These are phyloP conservation scores for Carollia perspicillata DNA, from an alignment of 2,113 vertebrate genomes.

Conservation along the genomic window DNA sequence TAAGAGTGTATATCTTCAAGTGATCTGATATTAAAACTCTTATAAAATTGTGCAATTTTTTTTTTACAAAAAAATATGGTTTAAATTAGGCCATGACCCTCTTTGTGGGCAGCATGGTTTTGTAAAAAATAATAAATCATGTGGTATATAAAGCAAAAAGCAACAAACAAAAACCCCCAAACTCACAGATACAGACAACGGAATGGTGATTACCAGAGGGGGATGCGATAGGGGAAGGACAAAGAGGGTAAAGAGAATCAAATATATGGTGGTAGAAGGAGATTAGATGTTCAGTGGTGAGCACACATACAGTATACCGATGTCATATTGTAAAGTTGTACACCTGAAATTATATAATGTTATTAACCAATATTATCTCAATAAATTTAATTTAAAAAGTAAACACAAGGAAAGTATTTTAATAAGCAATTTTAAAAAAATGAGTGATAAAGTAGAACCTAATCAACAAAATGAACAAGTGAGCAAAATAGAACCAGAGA, in stretches of 20 bases:
- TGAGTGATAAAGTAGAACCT: not conserved
- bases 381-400: not conserved
- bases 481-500: no score
- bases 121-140: not conserved
- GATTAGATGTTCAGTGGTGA: not conserved
- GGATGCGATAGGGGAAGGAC: fast-evolving
- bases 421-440: not conserved
- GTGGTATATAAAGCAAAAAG: not conserved
- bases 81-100: not conserved
- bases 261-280: not conserved
- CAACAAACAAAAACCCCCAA: not conserved
- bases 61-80: not conserved
- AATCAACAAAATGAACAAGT: no score
- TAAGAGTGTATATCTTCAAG: not conserved
- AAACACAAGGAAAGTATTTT: not conserved
- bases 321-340: not conserved
- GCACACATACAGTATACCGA: not conserved
- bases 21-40: not conserved
- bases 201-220: not conserved
- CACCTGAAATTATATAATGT: not conserved
- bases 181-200: not conserved
- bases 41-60: not conserved
- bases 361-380: not conserved
- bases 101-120: not conserved
- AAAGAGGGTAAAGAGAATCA: not conserved